phyloP scores from a whole-genome alignment of 2,113 vertebrate species.

The Setophaga petechia region DNA sequence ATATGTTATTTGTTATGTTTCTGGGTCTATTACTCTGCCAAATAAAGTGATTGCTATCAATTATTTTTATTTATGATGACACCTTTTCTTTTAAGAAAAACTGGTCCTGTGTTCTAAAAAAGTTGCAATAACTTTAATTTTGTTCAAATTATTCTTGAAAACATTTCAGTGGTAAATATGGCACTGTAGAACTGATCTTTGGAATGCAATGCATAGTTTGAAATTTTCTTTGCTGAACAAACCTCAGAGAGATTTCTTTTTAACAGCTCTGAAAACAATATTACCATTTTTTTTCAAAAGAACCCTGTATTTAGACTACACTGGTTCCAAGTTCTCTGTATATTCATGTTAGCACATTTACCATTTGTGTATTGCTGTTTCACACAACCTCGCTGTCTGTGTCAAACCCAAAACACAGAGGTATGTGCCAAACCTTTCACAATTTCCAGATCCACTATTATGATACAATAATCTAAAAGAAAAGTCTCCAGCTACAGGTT shows the following conservation, averaged over 20 bases:
- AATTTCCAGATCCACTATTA: constrained; percentile 47
- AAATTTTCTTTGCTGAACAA: not conserved
- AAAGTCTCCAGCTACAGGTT: constrained; percentile 34
- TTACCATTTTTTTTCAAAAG: not conserved
- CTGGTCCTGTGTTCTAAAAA: not conserved
- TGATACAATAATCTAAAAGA: constrained; percentile 10
- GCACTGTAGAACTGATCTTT: not conserved
- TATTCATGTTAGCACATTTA: constrained; percentile 6
- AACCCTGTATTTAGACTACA: not conserved
- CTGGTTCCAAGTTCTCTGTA: not conserved
- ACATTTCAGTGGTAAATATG: not conserved
- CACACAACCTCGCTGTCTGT: not conserved
- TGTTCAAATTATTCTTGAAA: not conserved
- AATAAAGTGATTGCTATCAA: not conserved
- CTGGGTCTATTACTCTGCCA: not conserved
- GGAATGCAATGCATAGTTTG: not conserved
- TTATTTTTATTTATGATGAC: not conserved
- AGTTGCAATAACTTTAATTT: not conserved
- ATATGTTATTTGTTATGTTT: not conserved
- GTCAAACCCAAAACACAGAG: constrained; percentile 41
- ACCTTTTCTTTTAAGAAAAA: not conserved
- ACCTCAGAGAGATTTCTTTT: not conserved
- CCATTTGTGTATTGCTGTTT: constrained; percentile 54
- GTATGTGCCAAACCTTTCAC: constrained; percentile 49
- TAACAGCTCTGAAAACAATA: not conserved